Percentiles rank a stretch among this genome's conserved stretches.
These are phyloP conservation scores for Aselliscus stoliczkanus DNA, from an alignment of 2,797 vertebrate species.

Conservation along the genomic window DNA sequence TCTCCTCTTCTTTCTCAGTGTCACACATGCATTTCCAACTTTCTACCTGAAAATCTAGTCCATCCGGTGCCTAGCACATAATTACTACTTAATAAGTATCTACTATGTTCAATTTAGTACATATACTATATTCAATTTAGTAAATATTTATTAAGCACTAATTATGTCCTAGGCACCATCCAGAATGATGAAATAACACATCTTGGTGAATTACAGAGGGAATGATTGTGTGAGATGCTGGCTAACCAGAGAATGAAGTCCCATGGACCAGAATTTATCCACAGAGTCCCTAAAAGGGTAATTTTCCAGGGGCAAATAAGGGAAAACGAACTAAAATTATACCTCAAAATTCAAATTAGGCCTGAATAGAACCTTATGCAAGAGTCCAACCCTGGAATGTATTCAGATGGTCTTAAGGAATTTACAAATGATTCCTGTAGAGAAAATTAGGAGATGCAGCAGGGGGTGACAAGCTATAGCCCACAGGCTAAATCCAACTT, in stretches of 20 bases:
- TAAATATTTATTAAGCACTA: not conserved
- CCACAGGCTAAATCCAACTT: not conserved
- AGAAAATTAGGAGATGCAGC: slow-evolving; percentile 1
- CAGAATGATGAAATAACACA: not conserved
- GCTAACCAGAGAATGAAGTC: not conserved
- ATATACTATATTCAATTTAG: not conserved
- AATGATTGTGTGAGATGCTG: not conserved
- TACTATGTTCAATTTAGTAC: not conserved
- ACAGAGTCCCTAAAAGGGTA: not conserved
- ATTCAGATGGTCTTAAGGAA: not conserved
- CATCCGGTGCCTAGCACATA: not conserved
- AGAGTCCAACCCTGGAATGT: not conserved
- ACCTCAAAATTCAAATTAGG: not conserved
- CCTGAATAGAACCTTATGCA: not conserved
- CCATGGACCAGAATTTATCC: not conserved
- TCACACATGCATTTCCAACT: not conserved
- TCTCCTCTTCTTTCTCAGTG: not conserved
- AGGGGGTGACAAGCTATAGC: not conserved
- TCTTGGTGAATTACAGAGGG: not conserved
- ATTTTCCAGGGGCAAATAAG: not conserved
- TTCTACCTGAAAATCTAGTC: not conserved
- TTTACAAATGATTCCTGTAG: not conserved
- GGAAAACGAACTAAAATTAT: not conserved
- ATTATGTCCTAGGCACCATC: not conserved
- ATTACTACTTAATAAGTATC: slow-evolving; percentile 16